phyloP scores from a whole-genome alignment of 2,113 vertebrate species.

The Choloepus hoffmanni region DNA sequence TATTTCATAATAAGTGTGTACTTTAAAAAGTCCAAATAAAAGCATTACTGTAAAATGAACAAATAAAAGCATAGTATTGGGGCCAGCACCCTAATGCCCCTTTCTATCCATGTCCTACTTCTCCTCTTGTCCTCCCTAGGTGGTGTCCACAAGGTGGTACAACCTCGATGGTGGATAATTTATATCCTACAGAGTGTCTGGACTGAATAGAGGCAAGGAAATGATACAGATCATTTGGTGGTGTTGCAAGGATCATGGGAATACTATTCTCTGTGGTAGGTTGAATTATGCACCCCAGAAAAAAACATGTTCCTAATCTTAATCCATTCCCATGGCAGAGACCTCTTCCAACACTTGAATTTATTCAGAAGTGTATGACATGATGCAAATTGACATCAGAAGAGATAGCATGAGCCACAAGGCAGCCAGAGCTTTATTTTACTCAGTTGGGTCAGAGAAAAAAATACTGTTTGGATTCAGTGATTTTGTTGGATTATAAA shows the following conservation, averaged over 20 bases:
- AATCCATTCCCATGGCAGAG: not conserved
- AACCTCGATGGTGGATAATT: not conserved
- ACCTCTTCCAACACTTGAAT: not conserved
- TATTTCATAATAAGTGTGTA: not conserved
- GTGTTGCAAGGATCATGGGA: not conserved
- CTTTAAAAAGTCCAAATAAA: slow-evolving; percentile 35
- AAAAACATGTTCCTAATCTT: no score
- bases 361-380: not conserved
- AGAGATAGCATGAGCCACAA: not conserved
- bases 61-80: not conserved
- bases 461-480: not conserved
- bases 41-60: slow-evolving; percentile 11
- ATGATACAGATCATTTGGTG: not conserved
- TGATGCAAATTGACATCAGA: not conserved
- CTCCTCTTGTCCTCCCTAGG: not conserved
- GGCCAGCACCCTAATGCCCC: not conserved
- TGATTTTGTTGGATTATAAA: not conserved
- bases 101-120: not conserved
- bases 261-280: not conserved
- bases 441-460: not conserved
- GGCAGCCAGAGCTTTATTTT: not conserved
- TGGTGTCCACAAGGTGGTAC: not conserved
- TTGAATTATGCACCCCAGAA: no score
- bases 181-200: not conserved
- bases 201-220: not conserved